These are phyloP conservation scores for Aphelinus certus DNA, from an alignment of 1,140 invertebrate genomes.

Conservation along the genomic window DNA sequence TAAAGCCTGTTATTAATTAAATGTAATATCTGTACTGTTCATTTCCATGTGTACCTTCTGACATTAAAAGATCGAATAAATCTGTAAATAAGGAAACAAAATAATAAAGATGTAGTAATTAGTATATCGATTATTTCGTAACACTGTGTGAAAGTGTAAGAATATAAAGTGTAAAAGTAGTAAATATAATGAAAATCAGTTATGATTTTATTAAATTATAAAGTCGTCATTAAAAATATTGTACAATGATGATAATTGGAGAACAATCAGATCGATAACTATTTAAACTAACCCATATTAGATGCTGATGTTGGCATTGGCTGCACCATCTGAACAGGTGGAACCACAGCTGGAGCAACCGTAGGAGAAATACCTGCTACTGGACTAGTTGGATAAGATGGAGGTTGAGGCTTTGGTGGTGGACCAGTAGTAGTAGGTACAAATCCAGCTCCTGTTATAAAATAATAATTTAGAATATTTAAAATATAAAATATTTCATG, in stretches of 20 bases:
- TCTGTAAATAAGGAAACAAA: slow-evolving; percentile 55
- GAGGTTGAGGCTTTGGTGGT: slow-evolving; percentile 62
- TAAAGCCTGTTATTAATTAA: slow-evolving; percentile 23
- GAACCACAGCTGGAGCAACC: slow-evolving; percentile 44
- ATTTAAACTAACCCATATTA: slow-evolving; percentile 49
- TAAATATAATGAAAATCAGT: neutral
- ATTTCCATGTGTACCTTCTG: slow-evolving; percentile 50
- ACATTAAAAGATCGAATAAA: slow-evolving; percentile 58
- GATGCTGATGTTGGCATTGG: slow-evolving; percentile 49
- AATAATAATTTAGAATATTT: slow-evolving; percentile 12
- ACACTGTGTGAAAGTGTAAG: slow-evolving; percentile 5
- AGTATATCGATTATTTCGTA: slow-evolving; percentile 4
- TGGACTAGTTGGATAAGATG: slow-evolving; percentile 63
- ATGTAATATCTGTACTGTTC: slow-evolving; percentile 24
- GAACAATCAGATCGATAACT: neutral
- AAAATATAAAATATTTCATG: neutral
- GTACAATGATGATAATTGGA: too few relatives aligned
- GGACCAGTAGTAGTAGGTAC: slow-evolving; percentile 55
- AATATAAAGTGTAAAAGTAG: slow-evolving; percentile 1
- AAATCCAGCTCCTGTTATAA: slow-evolving; percentile 56
- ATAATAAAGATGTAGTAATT: slow-evolving; percentile 39
- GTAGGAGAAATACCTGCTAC: slow-evolving; percentile 46
- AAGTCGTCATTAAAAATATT: neutral
- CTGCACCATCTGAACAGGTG: slow-evolving; percentile 50
- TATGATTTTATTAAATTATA: slow-evolving; percentile 2